Percentiles rank a stretch among this genome's conserved stretches.
Conservation (phyloP, 2,113 vertebrate species). For the Chlorocebus sabaeus region DNA sequence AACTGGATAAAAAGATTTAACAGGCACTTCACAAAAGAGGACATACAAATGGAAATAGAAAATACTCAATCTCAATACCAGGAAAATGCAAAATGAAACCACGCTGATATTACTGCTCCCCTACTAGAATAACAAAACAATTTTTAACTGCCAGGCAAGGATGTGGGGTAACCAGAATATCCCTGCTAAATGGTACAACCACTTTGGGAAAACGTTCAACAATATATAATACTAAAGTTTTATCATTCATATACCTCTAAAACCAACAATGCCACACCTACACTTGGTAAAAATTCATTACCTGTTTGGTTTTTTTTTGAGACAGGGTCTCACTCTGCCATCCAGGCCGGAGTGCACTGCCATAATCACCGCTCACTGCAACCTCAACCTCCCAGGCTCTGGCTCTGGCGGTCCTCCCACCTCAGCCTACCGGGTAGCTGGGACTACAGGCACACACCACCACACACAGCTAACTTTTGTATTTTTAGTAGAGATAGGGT, state of each 20-base stretch:
- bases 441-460: too few relatives aligned
- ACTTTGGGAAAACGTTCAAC: neutral
- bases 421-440: too few relatives aligned
- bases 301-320: neutral
- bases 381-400: too few relatives aligned
- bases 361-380: too few relatives aligned
- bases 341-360: too few relatives aligned
- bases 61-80: neutral
- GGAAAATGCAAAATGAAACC: conserved; percentile 42
- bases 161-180: neutral
- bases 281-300: neutral
- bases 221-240: neutral
- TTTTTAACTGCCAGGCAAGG: neutral
- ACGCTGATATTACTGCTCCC: neutral
- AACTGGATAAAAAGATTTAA: neutral
- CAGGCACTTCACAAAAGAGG: neutral
- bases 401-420: too few relatives aligned
- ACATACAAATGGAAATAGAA: neutral
- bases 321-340: too few relatives aligned
- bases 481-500: too few relatives aligned
- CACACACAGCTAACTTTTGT: too few relatives aligned
- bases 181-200: neutral
- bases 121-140: neutral
- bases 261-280: neutral
- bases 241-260: neutral